Base-by-base conservation (phyloP, 2,797 vertebrate genomes). In the Semotilus atromaculatus region DNA sequence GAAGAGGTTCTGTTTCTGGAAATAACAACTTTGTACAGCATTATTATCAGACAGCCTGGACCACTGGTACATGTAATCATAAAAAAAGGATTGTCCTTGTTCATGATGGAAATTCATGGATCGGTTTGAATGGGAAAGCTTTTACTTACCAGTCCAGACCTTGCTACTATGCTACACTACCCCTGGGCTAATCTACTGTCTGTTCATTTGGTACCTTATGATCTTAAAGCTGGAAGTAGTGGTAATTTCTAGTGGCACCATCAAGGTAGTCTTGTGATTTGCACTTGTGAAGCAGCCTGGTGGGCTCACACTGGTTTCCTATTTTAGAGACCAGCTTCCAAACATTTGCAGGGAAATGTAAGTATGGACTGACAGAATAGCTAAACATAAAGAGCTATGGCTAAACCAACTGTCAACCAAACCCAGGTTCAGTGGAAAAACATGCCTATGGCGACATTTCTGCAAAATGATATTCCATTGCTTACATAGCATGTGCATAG, bases 1-100 rank as follows among this genome's bases (percentile, higher is more conserved):
- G 60, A 75, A 26, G 26, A 45, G 34, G 6, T 70, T 78, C 21
- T 84, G 26, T 55, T 74, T 73, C 48, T 67, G 29, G 13, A 81
- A 58, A 34, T 36, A 45, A 48, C 3, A 18, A 7, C 31, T 75
- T 55, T 55, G 45, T 72, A 16, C 11, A 55, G 55, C 66, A 82
- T 10, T 16, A 51, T 73, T 82, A 38, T 66, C 31, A 29, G 31
- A 21, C 58, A 36, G 29, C 8, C 26, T 2, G 34, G 21, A 34
- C 3, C 45, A 51, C 5, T 74, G 21, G 10, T 53, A 74, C 53
- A 31, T 64, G 60, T 31, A 31, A 31, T 23, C 29, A 68, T 21
- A 23, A 29, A 16, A 10, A 64, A 29, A 77, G 36, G 23, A 60
- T 60, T 40, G 55, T 7, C 9, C 23, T 60, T 77, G 74, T n/a